Conservation (phyloP, 2,888 invertebrate genomes). For the Tenthredo notha region DNA sequence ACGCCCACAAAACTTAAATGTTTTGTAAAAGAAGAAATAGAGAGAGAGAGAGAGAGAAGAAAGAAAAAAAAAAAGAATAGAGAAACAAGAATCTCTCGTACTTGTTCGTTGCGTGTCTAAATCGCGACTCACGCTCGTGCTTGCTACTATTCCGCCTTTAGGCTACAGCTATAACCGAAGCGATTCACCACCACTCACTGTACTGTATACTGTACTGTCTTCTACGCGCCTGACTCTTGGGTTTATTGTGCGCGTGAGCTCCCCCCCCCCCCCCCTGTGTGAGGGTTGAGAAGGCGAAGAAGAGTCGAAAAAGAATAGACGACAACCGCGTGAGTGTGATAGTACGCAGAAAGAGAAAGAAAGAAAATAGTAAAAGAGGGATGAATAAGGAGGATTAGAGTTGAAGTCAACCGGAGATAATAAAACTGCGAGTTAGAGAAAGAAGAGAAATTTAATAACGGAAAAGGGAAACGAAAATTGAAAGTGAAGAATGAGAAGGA, state of each 20-base stretch:
- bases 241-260: constrained; percentile 45
- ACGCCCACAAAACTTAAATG: constrained; percentile 34
- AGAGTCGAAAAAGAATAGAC: constrained; percentile 3
- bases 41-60: too few species aligned
- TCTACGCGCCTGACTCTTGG: constrained; percentile 48
- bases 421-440: not conserved
- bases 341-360: not conserved
- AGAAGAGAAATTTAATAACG: not conserved
- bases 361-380: not conserved
- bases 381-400: not conserved
- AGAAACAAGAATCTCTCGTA: not conserved
- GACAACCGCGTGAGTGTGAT: not conserved
- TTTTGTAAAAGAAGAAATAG: not conserved
- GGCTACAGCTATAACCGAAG: constrained; percentile 19
- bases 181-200: constrained; percentile 30
- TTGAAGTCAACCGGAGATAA: not conserved
- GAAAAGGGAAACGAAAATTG: not conserved
- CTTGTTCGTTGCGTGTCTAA: constrained; percentile 44
- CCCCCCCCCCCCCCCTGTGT: too few species aligned
- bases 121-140: constrained; percentile 43
- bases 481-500: not conserved
- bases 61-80: too few species aligned
- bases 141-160: constrained; percentile 39
- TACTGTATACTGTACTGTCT: not conserved
- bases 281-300: not conserved